A percentile compares a stretch with the other conserved stretches of the same genome.
These are phyloP conservation scores for Augiades crinisus DNA, from an alignment of 2,888 invertebrate genomes.

Conservation along the genomic window DNA sequence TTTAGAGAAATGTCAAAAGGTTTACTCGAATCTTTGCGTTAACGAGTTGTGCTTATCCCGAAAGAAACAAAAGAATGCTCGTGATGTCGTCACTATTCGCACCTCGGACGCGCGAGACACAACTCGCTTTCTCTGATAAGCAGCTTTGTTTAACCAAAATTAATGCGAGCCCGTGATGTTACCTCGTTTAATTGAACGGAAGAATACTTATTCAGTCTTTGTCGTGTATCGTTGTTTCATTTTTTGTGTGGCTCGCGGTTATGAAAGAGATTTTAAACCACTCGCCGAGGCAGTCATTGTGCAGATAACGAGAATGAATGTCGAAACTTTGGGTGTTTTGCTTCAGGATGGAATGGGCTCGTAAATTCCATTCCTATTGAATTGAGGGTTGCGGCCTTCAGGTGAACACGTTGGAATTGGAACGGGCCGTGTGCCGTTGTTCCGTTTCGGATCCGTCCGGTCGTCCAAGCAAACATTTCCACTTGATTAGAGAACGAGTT, in stretches of 20 bases:
- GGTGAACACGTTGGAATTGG: constrained; percentile 40
- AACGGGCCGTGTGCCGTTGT: constrained; percentile 31
- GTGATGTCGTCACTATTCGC: constrained; percentile 48
- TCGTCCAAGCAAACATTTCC: constrained; percentile 71
- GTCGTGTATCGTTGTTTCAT: constrained; percentile 42
- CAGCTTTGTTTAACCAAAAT: constrained; percentile 69
- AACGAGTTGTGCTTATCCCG: constrained; percentile 59
- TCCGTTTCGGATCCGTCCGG: constrained; percentile 42
- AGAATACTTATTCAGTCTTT: constrained; percentile 51
- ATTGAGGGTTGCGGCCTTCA: constrained; percentile 44
- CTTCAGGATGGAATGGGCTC: constrained; percentile 44
- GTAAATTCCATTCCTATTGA: constrained; percentile 47
- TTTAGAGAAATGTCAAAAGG: constrained; percentile 76
- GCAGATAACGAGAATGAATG: constrained; percentile 3
- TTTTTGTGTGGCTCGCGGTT: too few relatives aligned
- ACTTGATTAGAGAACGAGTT: constrained; percentile 73
- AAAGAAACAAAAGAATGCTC: constrained; percentile 70
- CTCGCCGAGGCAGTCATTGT: background rate
- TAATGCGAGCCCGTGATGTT: constrained; percentile 65
- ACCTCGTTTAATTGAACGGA: constrained; percentile 68
- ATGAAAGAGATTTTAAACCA: constrained; percentile 26
- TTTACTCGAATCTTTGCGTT: constrained; percentile 59
- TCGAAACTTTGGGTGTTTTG: constrained; percentile 5
- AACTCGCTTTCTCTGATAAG: constrained; percentile 69
- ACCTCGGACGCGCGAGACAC: constrained; percentile 36